These are phyloP conservation scores for Lasius platythorax DNA, from an alignment of 2,888 invertebrate genomes.

Conservation along the genomic window DNA sequence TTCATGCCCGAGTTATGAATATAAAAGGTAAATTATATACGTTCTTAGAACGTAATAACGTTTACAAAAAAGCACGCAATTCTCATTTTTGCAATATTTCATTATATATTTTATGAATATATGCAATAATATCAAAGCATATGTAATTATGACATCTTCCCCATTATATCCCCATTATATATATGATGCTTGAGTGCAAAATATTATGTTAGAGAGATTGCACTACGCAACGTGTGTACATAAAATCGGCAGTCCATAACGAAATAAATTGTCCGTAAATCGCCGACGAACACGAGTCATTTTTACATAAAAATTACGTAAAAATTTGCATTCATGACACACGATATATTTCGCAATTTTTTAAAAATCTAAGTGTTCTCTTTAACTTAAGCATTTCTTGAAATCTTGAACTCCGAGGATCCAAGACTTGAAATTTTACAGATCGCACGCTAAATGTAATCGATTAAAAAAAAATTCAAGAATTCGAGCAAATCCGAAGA, in stretches of 20 bases:
- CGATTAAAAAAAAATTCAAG: neutral
- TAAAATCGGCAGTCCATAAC: conserved; percentile 42
- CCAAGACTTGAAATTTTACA: neutral
- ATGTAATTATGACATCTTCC: neutral
- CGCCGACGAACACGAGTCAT: neutral
- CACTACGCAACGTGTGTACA: neutral
- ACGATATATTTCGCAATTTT: neutral
- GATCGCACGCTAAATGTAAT: neutral
- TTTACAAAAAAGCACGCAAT: neutral
- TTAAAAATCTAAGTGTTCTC: neutral
- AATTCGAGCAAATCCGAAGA: neutral
- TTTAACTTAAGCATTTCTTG: conserved; percentile 2
- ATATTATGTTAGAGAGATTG: conserved; percentile 15
- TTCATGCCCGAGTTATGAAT: neutral
- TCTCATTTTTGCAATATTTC: conserved; percentile 17
- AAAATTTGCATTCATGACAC: conserved; percentile 1
- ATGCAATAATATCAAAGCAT: neutral
- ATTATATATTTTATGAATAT: conserved; percentile 2
- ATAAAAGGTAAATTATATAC: neutral
- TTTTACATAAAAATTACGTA: conserved; percentile 21
- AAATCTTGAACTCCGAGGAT: neutral
- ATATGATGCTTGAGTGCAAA: conserved; percentile 26
- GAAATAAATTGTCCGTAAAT: conserved; percentile 15
- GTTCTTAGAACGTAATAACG: neutral
- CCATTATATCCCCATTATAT: neutral